These are phyloP conservation scores for Psammodynastes pulverulentus DNA, from an alignment of 2,113 vertebrate species.

Conservation along the genomic window DNA sequence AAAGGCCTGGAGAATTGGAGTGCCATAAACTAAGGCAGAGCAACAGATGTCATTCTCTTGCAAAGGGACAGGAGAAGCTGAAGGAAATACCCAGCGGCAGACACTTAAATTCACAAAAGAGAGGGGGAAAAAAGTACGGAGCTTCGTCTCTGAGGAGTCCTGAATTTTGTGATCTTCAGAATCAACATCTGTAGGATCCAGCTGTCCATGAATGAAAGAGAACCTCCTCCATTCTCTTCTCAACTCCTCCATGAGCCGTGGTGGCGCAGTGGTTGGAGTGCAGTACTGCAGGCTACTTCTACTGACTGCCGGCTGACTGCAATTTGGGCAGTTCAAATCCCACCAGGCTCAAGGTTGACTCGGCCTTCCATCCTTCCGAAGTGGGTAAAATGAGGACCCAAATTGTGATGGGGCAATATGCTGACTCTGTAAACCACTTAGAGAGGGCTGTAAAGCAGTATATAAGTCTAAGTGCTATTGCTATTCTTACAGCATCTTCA, in stretches of 20 bases:
- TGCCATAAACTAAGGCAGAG: neutral
- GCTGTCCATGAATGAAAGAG: neutral
- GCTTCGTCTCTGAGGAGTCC: neutral
- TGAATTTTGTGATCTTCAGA: neutral
- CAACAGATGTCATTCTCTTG: neutral
- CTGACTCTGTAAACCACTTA: no score
- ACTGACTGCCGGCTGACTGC: no score
- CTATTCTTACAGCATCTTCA: neutral
- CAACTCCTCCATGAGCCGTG: no score
- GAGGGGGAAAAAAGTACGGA: neutral
- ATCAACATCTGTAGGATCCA: neutral
- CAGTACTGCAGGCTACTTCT: no score
- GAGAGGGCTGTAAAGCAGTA: no score
- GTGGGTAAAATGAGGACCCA: no score
- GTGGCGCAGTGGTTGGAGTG: no score
- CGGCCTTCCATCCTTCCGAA: no score
- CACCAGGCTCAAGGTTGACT: no score
- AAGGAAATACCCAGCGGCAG: neutral
- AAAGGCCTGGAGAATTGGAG: neutral
- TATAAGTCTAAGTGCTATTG: no score
- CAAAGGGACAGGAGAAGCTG: neutral
- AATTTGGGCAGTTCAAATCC: no score
- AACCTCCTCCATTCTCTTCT: neutral
- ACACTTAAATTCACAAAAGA: neutral
- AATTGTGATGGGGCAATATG: no score